Conservation (phyloP, 2,888 invertebrate species). For the Papilio demoleus region DNA sequence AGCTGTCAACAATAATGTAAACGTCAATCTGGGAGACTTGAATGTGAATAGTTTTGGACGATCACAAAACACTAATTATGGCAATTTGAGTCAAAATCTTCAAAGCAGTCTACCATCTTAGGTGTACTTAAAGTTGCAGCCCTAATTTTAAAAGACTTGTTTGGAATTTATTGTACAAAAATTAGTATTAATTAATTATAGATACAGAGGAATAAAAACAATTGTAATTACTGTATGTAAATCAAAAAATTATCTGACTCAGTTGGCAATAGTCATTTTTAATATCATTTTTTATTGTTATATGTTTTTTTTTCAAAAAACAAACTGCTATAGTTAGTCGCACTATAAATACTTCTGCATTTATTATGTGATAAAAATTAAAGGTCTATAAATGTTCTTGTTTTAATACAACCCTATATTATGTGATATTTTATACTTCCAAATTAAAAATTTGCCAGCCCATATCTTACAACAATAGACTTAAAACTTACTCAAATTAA, state of each 20-base stretch:
- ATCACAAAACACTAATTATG: slow-evolving; percentile 19
- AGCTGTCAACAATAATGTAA: slow-evolving; percentile 31
- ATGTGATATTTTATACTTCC: not conserved
- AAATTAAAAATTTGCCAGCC: not conserved
- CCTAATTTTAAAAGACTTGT: no score
- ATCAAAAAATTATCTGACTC: no score
- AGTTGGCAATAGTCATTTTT: no score
- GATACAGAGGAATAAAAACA: not conserved
- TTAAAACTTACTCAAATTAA: no score
- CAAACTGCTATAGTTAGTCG: no score
- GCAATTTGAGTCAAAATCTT: slow-evolving; percentile 20
- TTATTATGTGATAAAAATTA: slow-evolving; percentile 4
- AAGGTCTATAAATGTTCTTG: not conserved
- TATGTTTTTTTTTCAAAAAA: no score
- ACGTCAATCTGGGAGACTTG: slow-evolving; percentile 32
- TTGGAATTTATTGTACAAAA: no score
- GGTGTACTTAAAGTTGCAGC: no score
- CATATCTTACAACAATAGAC: no score
- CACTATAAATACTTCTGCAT: slow-evolving; percentile 9
- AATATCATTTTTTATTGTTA: no score
- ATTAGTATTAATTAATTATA: no score
- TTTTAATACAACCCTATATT: not conserved
- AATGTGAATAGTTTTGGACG: slow-evolving; percentile 36
- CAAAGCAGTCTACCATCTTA: no score
- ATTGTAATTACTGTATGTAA: not conserved